phyloP scores from a whole-genome alignment of 1,140 invertebrate species.

The Melitaea cinxia region DNA sequence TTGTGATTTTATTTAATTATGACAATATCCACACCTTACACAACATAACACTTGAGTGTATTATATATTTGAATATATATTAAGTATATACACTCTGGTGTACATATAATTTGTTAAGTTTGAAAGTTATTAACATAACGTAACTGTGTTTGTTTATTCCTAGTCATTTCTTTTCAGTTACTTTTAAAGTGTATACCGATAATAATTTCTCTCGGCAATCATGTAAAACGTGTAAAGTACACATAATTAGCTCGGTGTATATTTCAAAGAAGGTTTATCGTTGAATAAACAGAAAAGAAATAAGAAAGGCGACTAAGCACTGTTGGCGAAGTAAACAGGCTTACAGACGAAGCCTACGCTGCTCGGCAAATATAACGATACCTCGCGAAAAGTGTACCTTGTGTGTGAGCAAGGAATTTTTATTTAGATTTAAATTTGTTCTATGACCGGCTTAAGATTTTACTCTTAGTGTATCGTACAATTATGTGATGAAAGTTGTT shows the following conservation, averaged over 20 bases:
- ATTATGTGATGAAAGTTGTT: too few relatives aligned
- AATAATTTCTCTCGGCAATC: not conserved
- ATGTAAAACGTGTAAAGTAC: slow-evolving; percentile 3
- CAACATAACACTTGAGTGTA: too few relatives aligned
- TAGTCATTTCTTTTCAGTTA: not conserved
- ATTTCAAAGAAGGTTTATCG: slow-evolving; percentile 5
- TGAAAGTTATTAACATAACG: not conserved
- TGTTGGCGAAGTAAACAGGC: slow-evolving; percentile 26
- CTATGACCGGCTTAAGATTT: not conserved
- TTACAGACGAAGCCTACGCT: slow-evolving; percentile 1
- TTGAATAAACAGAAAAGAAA: slow-evolving; percentile 35
- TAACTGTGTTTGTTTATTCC: not conserved
- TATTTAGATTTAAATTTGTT: not conserved
- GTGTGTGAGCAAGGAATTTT: not conserved
- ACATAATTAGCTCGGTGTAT: not conserved
- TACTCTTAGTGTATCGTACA: too few relatives aligned
- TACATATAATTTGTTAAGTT: not conserved
- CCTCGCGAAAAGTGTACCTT: slow-evolving; percentile 3
- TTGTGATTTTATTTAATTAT: too few relatives aligned
- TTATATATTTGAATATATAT: too few relatives aligned
- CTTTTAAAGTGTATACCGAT: not conserved
- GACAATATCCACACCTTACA: too few relatives aligned
- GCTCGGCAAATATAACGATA: slow-evolving; percentile 1
- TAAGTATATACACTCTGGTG: too few relatives aligned
- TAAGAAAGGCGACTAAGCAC: slow-evolving; percentile 63